Conservation (phyloP, 2,797 vertebrate species). For the Miichthys miiuy region DNA sequence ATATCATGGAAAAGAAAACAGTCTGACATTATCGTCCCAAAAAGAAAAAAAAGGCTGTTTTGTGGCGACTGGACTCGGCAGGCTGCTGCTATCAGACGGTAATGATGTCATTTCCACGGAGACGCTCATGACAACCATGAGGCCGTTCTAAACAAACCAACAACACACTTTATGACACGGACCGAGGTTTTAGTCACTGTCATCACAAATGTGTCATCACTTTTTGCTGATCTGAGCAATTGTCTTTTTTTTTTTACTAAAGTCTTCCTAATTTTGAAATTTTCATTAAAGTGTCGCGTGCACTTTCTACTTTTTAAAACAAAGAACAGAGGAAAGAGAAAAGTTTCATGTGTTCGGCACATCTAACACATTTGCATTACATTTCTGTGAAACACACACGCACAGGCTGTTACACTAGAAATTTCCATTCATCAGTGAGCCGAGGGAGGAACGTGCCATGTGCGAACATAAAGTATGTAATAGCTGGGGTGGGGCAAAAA, state of each 20-base stretch:
- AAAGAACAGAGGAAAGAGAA: not conserved
- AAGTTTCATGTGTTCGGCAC: not conserved
- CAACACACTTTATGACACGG: slow-evolving; percentile 67
- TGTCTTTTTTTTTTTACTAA: not conserved
- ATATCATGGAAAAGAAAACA: slow-evolving; percentile 52
- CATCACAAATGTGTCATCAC: slow-evolving; percentile 19
- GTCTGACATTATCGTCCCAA: slow-evolving; percentile 26
- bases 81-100: slow-evolving; percentile 54
- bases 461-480: slow-evolving; percentile 39
- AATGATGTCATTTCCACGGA: slow-evolving; percentile 78
- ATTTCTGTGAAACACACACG: slow-evolving; percentile 39
- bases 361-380: slow-evolving; percentile 24
- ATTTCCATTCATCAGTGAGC: slow-evolving; percentile 41
- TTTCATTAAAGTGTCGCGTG: not conserved
- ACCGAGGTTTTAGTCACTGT: slow-evolving; percentile 26
- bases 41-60: slow-evolving; percentile 34
- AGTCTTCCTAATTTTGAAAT: not conserved
- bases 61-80: slow-evolving; percentile 27
- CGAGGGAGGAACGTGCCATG: slow-evolving; percentile 36
- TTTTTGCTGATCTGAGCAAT: not conserved
- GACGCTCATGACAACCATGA: slow-evolving; percentile 74
- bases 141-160: slow-evolving; percentile 75
- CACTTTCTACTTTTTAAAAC: not conserved
- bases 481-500: slow-evolving; percentile 65
- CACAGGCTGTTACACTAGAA: slow-evolving; percentile 12